Conservation (phyloP, 2,797 vertebrate genomes). For the Clarias laeviceps region DNA sequence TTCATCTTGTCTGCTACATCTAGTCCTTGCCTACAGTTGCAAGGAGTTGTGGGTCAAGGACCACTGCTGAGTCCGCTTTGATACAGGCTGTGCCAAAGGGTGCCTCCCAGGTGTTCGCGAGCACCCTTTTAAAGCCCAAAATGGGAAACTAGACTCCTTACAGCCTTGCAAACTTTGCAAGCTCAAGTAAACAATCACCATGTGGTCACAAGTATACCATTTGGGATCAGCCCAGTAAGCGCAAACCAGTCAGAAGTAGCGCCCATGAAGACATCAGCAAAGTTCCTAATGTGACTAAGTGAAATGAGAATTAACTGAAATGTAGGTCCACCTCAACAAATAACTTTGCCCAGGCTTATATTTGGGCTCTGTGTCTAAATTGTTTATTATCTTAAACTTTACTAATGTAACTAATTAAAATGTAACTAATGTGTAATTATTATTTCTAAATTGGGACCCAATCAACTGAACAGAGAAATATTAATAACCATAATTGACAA, state of each 20-base stretch:
- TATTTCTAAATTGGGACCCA: not conserved
- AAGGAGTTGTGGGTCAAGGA: conserved; percentile 2
- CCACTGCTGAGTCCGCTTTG: conserved; percentile 3
- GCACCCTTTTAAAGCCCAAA: not conserved
- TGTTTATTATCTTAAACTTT: not conserved
- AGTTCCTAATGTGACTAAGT: not conserved
- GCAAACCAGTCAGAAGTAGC: not conserved
- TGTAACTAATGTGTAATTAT: not conserved
- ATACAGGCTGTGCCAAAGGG: not conserved
- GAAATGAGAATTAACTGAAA: not conserved
- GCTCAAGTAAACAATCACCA: conserved; percentile 7
- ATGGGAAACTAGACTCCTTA: not conserved
- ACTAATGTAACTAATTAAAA: too few species aligned
- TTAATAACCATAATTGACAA: not conserved
- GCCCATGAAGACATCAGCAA: not conserved
- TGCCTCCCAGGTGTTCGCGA: not conserved
- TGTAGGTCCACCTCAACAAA: conserved; percentile 12
- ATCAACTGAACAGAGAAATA: not conserved
- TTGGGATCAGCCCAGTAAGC: not conserved
- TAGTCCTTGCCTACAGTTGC: not conserved
- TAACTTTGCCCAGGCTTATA: not conserved
- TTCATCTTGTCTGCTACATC: not conserved
- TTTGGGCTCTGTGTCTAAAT: conserved; percentile 4
- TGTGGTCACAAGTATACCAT: not conserved
- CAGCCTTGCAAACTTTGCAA: not conserved